Conservation (phyloP, 2,888 invertebrate species). For the Tanytarsus gracilentus region DNA sequence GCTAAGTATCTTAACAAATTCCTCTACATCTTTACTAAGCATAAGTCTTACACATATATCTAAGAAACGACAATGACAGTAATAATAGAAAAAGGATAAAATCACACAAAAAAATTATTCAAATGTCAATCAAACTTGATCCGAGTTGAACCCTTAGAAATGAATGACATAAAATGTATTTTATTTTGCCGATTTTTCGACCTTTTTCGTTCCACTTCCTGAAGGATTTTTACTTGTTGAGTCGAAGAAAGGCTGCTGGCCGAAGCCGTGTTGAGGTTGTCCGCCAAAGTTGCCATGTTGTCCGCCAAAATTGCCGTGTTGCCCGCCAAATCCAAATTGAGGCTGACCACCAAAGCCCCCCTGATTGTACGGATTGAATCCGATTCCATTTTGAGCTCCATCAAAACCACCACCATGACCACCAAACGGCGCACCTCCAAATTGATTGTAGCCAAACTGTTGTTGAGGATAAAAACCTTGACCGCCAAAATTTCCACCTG, state of each 20-base stretch:
- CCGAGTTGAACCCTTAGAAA: neutral
- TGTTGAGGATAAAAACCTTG: neutral
- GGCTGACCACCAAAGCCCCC: constrained; percentile 1
- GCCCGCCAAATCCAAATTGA: neutral
- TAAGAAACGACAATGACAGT: too few species aligned
- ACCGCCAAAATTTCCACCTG: neutral
- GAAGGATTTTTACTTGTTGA: constrained; percentile 13
- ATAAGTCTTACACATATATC: too few species aligned
- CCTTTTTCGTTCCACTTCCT: constrained; percentile 17
- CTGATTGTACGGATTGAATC: constrained; percentile 27
- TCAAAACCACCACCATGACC: constrained; percentile 14
- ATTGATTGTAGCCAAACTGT: neutral
- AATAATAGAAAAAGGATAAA: too few species aligned
- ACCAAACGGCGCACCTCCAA: constrained; percentile 4
- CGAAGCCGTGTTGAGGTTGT: neutral
- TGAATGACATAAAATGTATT: neutral
- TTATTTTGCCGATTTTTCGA: constrained; percentile 20
- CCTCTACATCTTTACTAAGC: neutral
- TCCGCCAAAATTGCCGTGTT: neutral
- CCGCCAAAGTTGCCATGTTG: constrained; percentile 6
- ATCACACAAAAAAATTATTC: neutral
- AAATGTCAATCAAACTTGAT: neutral
- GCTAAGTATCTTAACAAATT: neutral
- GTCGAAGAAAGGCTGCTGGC: constrained; percentile 15
- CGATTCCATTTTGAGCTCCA: constrained; percentile 14